phyloP scores from a whole-genome alignment of 92 coral and sea anemone genomes.

The Phymanthus crucifer region DNA sequence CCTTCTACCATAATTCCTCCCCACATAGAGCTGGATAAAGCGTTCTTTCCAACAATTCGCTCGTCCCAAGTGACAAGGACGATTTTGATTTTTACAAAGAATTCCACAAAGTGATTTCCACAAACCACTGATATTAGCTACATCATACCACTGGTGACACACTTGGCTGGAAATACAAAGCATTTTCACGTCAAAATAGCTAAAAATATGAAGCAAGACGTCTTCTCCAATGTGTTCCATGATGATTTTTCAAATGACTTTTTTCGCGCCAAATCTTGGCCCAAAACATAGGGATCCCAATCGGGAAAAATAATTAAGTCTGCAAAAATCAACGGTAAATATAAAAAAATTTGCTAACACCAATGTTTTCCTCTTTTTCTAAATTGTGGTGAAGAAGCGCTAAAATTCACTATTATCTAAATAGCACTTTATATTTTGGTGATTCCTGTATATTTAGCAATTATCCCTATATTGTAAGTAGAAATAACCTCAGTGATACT shows the following conservation, averaged over 20 bases:
- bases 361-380: no score
- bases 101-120: slow-evolving; percentile 58
- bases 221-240: slow-evolving; percentile 57
- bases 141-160: slow-evolving; percentile 57
- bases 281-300: no score
- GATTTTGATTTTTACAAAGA: slow-evolving; percentile 51
- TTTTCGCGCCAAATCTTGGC: slow-evolving; percentile 13
- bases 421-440: no score
- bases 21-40: slow-evolving; percentile 49
- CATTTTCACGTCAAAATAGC: slow-evolving; percentile 50
- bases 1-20: slow-evolving; percentile 55
- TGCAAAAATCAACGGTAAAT: no score
- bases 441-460: no score
- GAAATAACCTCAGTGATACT: no score
- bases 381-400: no score
- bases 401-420: no score
- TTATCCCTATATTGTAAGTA: no score
- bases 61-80: slow-evolving; percentile 64
- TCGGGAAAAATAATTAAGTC: no score
- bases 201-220: slow-evolving; percentile 63
- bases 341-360: no score
- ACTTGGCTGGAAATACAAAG: slow-evolving; percentile 56
- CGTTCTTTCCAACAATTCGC: slow-evolving; percentile 63
- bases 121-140: slow-evolving; percentile 46
- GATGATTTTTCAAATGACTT: neutral